Evolutionary conservation across 2,797 vertebrate genomes (phyloP).

Genomic region (Gambelia wislizenii): DNA sequence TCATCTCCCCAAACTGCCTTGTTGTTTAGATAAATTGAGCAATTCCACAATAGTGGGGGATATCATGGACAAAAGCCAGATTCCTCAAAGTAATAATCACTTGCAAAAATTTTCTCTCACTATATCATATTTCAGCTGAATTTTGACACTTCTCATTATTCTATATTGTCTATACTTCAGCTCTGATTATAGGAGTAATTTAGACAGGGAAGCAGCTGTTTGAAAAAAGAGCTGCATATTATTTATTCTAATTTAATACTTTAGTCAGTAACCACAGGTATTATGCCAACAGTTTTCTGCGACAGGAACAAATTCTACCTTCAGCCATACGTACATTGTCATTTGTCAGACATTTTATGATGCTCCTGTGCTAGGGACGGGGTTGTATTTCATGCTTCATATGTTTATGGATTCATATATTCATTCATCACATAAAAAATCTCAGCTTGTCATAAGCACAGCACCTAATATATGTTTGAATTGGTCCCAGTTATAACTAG

Average conservation of each 20-base stretch:
- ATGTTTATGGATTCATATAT: not conserved
- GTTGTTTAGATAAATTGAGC: slow-evolving; percentile 39
- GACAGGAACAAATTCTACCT: not conserved
- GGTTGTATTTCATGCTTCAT: not conserved
- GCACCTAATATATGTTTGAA: not conserved
- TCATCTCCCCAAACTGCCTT: slow-evolving; percentile 14
- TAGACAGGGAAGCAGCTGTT: not conserved
- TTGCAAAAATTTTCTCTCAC: not conserved
- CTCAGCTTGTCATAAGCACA: not conserved
- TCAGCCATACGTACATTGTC: slow-evolving; percentile 39
- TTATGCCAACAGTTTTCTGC: not conserved
- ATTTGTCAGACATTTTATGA: slow-evolving; percentile 5
- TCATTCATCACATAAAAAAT: not conserved
- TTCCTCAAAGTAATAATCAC: slow-evolving; percentile 38
- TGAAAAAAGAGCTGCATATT: slow-evolving; percentile 9
- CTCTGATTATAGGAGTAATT: slow-evolving; percentile 26
- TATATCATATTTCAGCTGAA: slow-evolving; percentile 24
- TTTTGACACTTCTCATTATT: slow-evolving; percentile 34
- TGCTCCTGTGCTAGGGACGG: not conserved
- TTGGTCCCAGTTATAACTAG: not conserved
- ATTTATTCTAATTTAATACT: slow-evolving; percentile 31
- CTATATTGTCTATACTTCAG: slow-evolving; percentile 10
- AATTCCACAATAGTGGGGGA: slow-evolving; percentile 23
- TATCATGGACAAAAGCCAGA: slow-evolving; percentile 7
- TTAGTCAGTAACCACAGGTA: slow-evolving; percentile 27